phyloP scores from a whole-genome alignment of 2,888 invertebrate genomes.

The Ceramica pisi region DNA sequence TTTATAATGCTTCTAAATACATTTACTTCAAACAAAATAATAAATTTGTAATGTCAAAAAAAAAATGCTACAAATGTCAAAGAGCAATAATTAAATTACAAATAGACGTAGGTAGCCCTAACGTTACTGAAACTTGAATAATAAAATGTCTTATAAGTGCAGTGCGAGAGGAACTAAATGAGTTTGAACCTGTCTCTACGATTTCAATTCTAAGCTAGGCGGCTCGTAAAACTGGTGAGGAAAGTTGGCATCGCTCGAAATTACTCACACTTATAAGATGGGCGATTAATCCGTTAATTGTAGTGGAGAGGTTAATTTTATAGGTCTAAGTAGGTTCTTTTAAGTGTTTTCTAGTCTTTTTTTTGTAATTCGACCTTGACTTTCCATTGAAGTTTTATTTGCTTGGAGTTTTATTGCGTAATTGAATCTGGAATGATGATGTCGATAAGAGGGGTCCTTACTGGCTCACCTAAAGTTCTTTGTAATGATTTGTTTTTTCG shows the following conservation, averaged over 20 bases:
- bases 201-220: slow-evolving; percentile 47
- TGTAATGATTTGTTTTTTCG: no score
- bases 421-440: no score
- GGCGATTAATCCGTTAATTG: not conserved
- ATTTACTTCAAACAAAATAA: no score
- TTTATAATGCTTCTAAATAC: no score
- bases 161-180: slow-evolving; percentile 38
- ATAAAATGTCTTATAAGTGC: slow-evolving; percentile 59
- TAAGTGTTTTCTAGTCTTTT: not conserved
- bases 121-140: slow-evolving; percentile 31
- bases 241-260: slow-evolving; percentile 12
- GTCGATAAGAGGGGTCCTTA: no score
- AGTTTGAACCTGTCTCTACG: slow-evolving; percentile 33
- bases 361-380: no score
- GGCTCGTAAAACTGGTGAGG: slow-evolving; percentile 16
- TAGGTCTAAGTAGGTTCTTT: not conserved
- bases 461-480: no score
- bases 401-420: no score
- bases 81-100: no score
- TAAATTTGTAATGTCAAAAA: no score
- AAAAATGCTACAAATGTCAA: no score
- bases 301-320: not conserved
- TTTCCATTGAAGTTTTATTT: no score
- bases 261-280: not conserved
- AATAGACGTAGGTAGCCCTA: slow-evolving; percentile 24